phyloP scores from a whole-genome alignment of 2,888 invertebrate genomes.

The Dorcus parallelipipedus region DNA sequence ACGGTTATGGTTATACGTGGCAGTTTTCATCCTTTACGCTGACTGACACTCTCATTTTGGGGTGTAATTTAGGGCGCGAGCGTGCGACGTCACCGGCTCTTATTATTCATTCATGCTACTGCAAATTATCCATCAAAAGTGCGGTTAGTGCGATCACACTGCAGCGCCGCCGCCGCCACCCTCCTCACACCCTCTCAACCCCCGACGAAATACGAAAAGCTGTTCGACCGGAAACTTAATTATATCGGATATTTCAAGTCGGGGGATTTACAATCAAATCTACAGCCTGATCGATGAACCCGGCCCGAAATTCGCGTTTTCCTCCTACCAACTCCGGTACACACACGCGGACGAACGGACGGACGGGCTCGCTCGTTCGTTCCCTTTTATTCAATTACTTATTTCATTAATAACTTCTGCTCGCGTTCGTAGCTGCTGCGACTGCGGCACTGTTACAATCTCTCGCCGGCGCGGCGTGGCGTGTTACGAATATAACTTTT shows the following conservation, averaged over 20 bases:
- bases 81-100: constrained; percentile 29
- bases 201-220: constrained; percentile 36
- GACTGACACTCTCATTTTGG: constrained; percentile 34
- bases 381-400: constrained; percentile 17
- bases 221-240: constrained; percentile 46
- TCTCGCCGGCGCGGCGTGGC: background rate
- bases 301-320: constrained; percentile 1
- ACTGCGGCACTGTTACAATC: background rate
- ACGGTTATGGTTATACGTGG: constrained; percentile 31
- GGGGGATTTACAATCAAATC: constrained; percentile 43
- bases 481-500: background rate
- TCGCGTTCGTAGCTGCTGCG: background rate
- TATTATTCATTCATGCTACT: constrained; percentile 45
- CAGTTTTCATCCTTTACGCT: constrained; percentile 27
- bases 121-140: constrained; percentile 43
- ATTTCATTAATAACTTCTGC: constrained; percentile 16
- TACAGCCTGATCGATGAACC: constrained; percentile 38
- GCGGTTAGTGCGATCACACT: constrained; percentile 16
- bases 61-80: constrained; percentile 29
- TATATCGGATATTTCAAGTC: constrained; percentile 45
- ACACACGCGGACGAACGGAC: constrained; percentile 7
- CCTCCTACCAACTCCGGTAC: background rate
- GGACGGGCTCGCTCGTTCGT: background rate
- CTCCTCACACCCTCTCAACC: constrained; percentile 12
- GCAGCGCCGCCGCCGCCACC: constrained; percentile 6